Percentiles rank a stretch among this genome's conserved stretches.
Conservation (phyloP, 2,888 invertebrate species). For the Tiliacea citrago region DNA sequence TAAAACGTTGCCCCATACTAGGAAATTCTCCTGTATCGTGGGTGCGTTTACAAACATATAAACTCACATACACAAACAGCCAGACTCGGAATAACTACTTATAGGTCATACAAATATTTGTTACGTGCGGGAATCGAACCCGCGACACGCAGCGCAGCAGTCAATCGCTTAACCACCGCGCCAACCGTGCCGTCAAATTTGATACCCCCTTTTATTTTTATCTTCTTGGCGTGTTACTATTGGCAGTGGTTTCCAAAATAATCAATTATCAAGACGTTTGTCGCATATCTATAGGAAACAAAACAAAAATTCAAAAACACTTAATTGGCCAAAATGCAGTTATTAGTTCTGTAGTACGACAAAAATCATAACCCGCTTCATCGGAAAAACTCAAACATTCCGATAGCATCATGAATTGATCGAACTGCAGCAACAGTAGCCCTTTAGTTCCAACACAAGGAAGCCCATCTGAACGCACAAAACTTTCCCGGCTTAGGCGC, state of each 20-base stretch:
- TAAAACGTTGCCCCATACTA: too few relatives aligned
- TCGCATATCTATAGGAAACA: not conserved
- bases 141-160: too few relatives aligned
- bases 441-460: conserved; percentile 23
- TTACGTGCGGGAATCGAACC: too few relatives aligned
- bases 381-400: not conserved
- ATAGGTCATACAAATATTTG: too few relatives aligned
- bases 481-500: conserved; percentile 22
- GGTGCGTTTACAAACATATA: too few relatives aligned
- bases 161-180: too few relatives aligned
- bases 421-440: not conserved
- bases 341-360: not conserved
- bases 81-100: too few relatives aligned
- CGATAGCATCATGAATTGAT: not conserved
- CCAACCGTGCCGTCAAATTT: too few relatives aligned
- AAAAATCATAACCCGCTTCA: not conserved
- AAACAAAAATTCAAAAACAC: not conserved
- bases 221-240: too few relatives aligned
- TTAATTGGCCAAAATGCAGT: not conserved
- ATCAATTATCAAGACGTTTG: not conserved
- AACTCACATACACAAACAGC: too few relatives aligned
- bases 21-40: too few relatives aligned
- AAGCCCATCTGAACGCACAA: conserved; percentile 25
- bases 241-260: not conserved
- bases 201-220: not conserved